Evolutionary conservation across 2,888 invertebrate genomes (phyloP).

Genomic region (Arctia plantaginis): DNA sequence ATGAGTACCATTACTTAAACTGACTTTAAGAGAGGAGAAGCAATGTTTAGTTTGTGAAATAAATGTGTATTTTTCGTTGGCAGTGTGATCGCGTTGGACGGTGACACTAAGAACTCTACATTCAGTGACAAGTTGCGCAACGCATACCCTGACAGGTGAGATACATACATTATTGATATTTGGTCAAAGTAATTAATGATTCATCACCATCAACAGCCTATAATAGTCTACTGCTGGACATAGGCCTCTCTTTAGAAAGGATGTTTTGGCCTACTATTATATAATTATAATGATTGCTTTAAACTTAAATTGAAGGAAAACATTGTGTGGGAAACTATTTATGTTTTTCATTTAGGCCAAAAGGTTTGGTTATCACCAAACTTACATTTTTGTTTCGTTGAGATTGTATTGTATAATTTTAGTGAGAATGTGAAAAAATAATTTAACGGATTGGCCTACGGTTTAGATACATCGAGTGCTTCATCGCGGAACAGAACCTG

Average conservation of each 20-base stretch:
- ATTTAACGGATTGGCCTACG: background rate
- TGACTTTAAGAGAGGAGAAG: no score
- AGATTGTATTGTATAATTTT: no score
- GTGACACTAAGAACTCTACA: constrained; percentile 99
- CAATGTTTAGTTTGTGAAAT: constrained; percentile 46
- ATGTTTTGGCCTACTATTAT: no score
- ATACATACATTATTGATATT: background rate
- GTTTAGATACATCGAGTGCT: constrained; percentile 96
- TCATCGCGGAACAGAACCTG: constrained; percentile 99
- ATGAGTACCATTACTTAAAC: no score
- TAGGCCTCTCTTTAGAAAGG: no score
- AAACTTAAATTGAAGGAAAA: background rate
- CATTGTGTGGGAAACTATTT: no score
- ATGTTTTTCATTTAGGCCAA: no score
- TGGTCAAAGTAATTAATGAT: no score
- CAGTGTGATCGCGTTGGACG: constrained; percentile 97
- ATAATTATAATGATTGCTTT: background rate
- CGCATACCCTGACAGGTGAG: constrained; percentile 87
- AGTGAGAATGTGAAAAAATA: background rate
- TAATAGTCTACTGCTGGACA: no score
- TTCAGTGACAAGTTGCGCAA: constrained; percentile 96
- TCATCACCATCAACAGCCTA: no score
- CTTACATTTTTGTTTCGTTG: no score
- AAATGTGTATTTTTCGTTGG: constrained; percentile 24
- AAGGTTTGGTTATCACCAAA: no score